phyloP scores from a whole-genome alignment of 2,888 invertebrate genomes.

The Proisotoma minuta region DNA sequence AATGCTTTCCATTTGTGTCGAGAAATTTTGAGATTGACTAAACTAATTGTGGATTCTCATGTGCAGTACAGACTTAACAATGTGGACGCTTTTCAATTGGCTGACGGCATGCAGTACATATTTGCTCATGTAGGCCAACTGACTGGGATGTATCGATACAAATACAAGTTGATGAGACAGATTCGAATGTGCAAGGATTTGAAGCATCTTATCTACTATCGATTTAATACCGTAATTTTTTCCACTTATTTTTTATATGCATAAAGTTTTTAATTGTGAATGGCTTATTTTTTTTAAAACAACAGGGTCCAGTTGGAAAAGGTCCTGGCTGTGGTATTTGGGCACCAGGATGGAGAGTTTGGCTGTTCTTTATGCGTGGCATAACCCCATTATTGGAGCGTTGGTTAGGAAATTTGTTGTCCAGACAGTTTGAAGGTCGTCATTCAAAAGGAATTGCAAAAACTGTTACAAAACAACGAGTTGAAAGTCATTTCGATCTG shows the following conservation, averaged over 20 bases:
- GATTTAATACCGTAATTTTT: conserved; percentile 84
- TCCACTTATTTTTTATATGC: conserved; percentile 45
- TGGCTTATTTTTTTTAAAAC: conserved; percentile 35
- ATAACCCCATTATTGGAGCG: conserved; percentile 96
- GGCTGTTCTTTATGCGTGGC: conserved; percentile 99
- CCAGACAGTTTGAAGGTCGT: conserved; percentile 97
- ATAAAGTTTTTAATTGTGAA: conserved; percentile 8
- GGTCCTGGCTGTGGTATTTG: conserved; percentile 98
- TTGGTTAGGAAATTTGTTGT: conserved; percentile 98
- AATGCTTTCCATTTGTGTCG: conserved; percentile 98
- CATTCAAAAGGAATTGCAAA: conserved; percentile 99
- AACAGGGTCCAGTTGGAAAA: conserved; percentile 91
- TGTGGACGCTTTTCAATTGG: conserved; percentile 96
- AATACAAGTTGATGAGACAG: conserved; percentile 97
- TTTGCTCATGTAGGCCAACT: conserved; percentile 99
- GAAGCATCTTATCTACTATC: conserved; percentile 97
- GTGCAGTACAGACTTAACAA: conserved; percentile 99
- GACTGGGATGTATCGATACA: conserved; percentile 99
- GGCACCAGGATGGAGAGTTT: conserved; percentile 99
- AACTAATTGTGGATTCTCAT: conserved; percentile 97
- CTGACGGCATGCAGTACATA: conserved; percentile 97
- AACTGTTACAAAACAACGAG: conserved; percentile 98
- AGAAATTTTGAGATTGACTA: conserved; percentile 96
- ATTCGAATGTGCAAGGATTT: conserved; percentile 99
- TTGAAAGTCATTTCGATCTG: conserved; percentile 98